Evolutionary conservation across 1,140 invertebrate genomes (phyloP), one percentile per base, ranked within the genome.

Genomic region (Vanessa atalanta): DNA sequence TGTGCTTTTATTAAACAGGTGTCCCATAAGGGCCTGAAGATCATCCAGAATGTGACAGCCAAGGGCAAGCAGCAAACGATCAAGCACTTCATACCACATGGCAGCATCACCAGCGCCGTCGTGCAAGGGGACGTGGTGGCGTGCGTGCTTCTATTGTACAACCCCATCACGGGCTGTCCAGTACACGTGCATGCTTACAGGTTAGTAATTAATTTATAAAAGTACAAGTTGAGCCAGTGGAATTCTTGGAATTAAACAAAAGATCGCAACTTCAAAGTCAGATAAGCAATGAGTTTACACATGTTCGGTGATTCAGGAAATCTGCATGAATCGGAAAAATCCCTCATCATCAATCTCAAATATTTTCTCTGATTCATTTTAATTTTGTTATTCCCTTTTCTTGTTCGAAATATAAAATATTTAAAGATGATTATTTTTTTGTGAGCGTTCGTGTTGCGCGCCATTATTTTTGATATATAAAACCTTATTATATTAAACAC

Each of bases 11-110:
- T 1, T 50, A 65, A 95, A 94, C 95, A 98, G 94, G 96, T 99
- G 37, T 98, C 97, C 81, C 96, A 96, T 85, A 98, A 98, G 93
- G 98, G 98, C 26, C 91, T 99, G 79, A 98, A 99, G 93, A 98
- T 99, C 73, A 96, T 99, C 70, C 98, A 99, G 92, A 96, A 95
- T 82, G 94, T 95, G 67, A 94, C 83, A 89, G 93, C 78, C 84
- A 94, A 90, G 88, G 93, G 83, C 12, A 94, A 94, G 65, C 94
- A 95, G 86, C 95, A 95, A 80, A 95, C 95, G 0, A 96, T 98
- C 67, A 99, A 99, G 88, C 98, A 99, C 86, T 97, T 98, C 91
- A 98, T 99, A 78, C 97, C 98, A n/a, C 97, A 97, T 88, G 96
- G 97, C 90, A 97, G 97, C 77, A 96, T 98, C 83, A 97, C 97